Base-by-base conservation (phyloP, 2,113 vertebrate genomes). In the Salvelinus sp. region DNA sequence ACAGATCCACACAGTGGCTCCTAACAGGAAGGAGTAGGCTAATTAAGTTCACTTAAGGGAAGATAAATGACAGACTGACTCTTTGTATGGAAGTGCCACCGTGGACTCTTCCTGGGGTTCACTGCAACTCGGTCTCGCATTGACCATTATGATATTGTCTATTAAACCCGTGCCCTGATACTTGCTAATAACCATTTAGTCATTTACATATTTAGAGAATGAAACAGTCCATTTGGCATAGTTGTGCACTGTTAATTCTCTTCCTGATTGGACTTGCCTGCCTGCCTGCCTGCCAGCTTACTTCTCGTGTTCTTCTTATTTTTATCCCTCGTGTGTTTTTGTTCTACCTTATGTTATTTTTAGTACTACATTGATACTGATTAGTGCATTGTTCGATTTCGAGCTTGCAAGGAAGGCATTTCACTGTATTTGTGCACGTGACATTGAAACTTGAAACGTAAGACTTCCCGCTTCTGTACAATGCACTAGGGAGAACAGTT, bases 241-340 rank as follows among this genome's bases (percentile, higher is more conserved):
- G 81, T 90, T 85, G 72, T 83, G 82, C 81, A 74, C 86, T 79
- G 79, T 86, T 88, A 47, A 90, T 90, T 92, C 89, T 89, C 87
- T 74, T 77, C 83, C 70, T 88, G 88, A 90, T 88, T 83, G 86
- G 83, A 73, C 33, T 76, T 74, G 74, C 69, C 83, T 76, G 80
- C 90, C 85, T 81, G 81, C 74, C 79, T 62, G 62, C 7, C 22
- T 63, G 13, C 25, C 22, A 64, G 38, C 62, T 12, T 25, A 63
- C 7, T 13, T 3, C 33, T 9, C 33, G 7, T 38, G 33, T 9
- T 9, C 38, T 44, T 44, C 38, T 44, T 10, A 10, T 44, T 10
- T 44, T 9, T 44, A 44, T 44, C 10, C 10, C 38, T 9, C 0
- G 7, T 44, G 38, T 44, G 9, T 44, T 44, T 44, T 44, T 10